Base-by-base conservation (phyloP, 2,113 vertebrate species). In the Ceyx margarethae region DNA sequence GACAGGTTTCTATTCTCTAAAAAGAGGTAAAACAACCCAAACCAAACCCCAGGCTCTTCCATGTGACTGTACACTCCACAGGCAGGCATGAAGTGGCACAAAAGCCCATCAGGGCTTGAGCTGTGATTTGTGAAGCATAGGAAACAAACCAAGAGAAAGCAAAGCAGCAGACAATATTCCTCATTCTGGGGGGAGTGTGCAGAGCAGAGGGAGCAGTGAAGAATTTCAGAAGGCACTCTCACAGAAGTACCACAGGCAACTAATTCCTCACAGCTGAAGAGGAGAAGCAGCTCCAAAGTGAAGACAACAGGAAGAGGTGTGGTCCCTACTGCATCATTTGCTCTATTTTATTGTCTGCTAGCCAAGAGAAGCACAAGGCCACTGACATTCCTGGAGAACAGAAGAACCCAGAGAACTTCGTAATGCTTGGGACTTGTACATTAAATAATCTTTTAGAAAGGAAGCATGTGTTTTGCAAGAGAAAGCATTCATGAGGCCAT, bases 231-330 rank as follows among this genome's bases (percentile, higher is more conserved):
- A 74, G 29, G 31, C 22, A 1, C n/a, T 35, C 46, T 71, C 0
- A 0, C 75, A 58, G 6, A 64, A 76, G 23, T 89, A 92, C 61
- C 53, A 89, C 35, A 61, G 86, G 69, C 81, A 81, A 91, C 74
- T 74, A 85, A 91, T 91, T 94, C 82, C 82, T 92, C 60, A 51
- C 43, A 64, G 72, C 60, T 87, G 91, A 80, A 87, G 9, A 40
- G 75, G 40, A 80, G 64, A 91, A 67, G 66, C 85, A 92, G 37
- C 5, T 12, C 72, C 91, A 94, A 87, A 90, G 46, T 56, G 43
- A 80, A 74, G 85, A 94, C 79, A 94, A 43, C 43, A 60, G 79
- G 64, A 94, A 92, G 72, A 94, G 85, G 79, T 80, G 75, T 58
- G 35, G 90, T 89, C 75, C 64, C 82, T 85, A 77, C 73, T 43